Conservation (phyloP, 2,797 vertebrate genomes). For the Microctenopoma lineatum region DNA sequence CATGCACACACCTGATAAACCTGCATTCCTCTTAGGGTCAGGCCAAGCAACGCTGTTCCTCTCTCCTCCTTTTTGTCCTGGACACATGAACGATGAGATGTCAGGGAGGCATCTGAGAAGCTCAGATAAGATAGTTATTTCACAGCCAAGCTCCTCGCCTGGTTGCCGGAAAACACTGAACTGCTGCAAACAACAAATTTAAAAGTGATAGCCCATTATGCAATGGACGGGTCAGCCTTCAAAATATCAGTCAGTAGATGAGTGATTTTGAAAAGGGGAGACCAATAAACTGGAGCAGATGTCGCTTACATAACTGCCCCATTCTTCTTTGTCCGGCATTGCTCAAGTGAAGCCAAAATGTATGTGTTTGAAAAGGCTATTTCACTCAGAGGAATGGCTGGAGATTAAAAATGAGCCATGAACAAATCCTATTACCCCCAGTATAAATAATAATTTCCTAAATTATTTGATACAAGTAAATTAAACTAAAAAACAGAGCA, state of each 20-base stretch:
- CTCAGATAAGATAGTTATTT: constrained; percentile 70
- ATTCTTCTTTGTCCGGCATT: constrained; percentile 28
- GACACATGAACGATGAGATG: constrained; percentile 72
- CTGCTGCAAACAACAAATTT: constrained; percentile 53
- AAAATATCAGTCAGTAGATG: constrained; percentile 54
- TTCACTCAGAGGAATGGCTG: background rate
- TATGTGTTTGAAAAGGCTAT: constrained; percentile 8
- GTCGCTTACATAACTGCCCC: constrained; percentile 41
- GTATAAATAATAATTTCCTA: background rate
- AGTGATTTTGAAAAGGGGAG: constrained; percentile 50
- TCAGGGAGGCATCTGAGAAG: constrained; percentile 70
- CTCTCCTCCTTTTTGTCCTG: constrained; percentile 93
- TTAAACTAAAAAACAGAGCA: background rate
- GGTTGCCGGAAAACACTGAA: constrained; percentile 21
- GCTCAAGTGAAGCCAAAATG: constrained; percentile 27
- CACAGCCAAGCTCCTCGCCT: constrained; percentile 40
- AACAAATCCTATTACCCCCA: background rate
- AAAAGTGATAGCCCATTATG: constrained; percentile 49
- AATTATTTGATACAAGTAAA: constrained; percentile 1
- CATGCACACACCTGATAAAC: constrained; percentile 90
- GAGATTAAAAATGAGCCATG: constrained; percentile 12
- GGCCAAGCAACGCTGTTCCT: constrained; percentile 88
- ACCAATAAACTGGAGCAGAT: constrained; percentile 47
- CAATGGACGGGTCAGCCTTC: constrained; percentile 45
- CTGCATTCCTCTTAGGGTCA: constrained; percentile 92